A percentile compares a stretch with the other conserved stretches of the same genome.
phyloP scores from a whole-genome alignment of 2,888 invertebrate genomes.

The Scrobipalpa costella region DNA sequence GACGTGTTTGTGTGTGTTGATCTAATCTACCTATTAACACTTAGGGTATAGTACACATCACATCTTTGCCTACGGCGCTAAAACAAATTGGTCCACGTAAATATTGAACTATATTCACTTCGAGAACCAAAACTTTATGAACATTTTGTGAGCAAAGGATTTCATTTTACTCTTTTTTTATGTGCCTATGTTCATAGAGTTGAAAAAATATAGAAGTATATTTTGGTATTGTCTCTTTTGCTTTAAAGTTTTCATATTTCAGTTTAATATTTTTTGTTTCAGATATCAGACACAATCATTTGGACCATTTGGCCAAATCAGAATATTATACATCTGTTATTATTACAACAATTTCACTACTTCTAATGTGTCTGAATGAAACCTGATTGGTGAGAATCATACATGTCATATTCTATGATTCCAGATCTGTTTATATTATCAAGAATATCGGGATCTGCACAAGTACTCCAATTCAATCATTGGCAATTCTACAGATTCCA shows the following conservation, averaged over 20 bases:
- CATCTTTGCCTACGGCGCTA: constrained; percentile 21
- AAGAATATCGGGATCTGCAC: neutral
- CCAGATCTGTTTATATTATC: no score
- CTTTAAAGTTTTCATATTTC: no score
- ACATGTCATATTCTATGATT: no score
- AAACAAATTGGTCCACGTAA: constrained; percentile 22
- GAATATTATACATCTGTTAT: no score
- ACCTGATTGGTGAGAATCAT: no score
- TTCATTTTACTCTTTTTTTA: constrained; percentile 26
- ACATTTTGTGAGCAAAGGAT: constrained; percentile 45
- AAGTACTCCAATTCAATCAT: neutral
- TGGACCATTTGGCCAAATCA: no score
- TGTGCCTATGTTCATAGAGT: constrained; percentile 1
- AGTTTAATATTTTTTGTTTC: no score
- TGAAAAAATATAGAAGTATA: neutral
- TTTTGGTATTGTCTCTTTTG: neutral
- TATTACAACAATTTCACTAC: no score
- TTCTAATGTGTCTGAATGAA: no score
- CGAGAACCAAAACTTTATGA: constrained; percentile 45
- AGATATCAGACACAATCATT: no score
- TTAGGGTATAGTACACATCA: constrained; percentile 2
- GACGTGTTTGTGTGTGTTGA: neutral
- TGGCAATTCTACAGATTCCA: constrained; percentile 24
- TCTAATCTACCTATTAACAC: constrained; percentile 12
- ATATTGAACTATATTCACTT: constrained; percentile 36